A percentile compares a stretch with the other conserved stretches of the same genome.
Evolutionary conservation across 2,888 invertebrate species (phyloP).

Genomic region (Drosophila sordidula): DNA sequence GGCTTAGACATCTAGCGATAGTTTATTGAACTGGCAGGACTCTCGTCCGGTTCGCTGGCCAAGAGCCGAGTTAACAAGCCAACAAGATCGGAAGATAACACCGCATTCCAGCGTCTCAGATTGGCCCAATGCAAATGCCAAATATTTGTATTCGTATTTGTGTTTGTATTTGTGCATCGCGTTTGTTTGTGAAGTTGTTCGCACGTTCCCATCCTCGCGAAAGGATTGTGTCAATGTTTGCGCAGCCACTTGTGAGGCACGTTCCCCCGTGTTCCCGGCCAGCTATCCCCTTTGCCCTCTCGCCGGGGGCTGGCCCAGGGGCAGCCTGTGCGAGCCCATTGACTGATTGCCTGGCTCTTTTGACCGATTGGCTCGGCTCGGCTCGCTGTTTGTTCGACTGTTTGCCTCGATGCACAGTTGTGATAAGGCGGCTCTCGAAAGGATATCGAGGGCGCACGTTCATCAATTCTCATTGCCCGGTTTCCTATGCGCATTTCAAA

Average conservation of each 20-base stretch:
- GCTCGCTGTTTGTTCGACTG: slow-evolving; percentile 37
- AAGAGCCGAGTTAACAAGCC: slow-evolving; percentile 21
- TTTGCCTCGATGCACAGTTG: slow-evolving; percentile 42
- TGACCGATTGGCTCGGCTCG: slow-evolving; percentile 55
- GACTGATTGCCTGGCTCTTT: slow-evolving; percentile 56
- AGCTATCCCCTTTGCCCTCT: neutral
- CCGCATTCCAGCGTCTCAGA: slow-evolving; percentile 20
- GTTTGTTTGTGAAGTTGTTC: slow-evolving; percentile 62
- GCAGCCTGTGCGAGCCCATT: slow-evolving; percentile 53
- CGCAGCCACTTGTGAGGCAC: slow-evolving; percentile 65
- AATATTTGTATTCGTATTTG: slow-evolving; percentile 48
- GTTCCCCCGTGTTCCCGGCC: slow-evolving; percentile 17
- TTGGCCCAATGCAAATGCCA: slow-evolving; percentile 40
- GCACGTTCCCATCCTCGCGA: slow-evolving; percentile 39
- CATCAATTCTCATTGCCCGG: slow-evolving; percentile 51
- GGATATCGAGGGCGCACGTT: slow-evolving; percentile 61
- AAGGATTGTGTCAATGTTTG: slow-evolving; percentile 72
- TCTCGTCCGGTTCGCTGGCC: slow-evolving; percentile 13
- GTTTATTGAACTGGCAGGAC: slow-evolving; percentile 53
- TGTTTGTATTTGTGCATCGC: slow-evolving; percentile 46
- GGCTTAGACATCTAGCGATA: slow-evolving; percentile 9
- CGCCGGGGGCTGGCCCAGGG: too few species aligned
- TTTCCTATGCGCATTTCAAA: slow-evolving; percentile 56
- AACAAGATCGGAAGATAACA: slow-evolving; percentile 42
- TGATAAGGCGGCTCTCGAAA: slow-evolving; percentile 63